Percentiles rank a stretch among this genome's conserved stretches.
Evolutionary conservation across 2,888 invertebrate genomes (phyloP).

Genomic region (Leptinotarsa peninsularis): DNA sequence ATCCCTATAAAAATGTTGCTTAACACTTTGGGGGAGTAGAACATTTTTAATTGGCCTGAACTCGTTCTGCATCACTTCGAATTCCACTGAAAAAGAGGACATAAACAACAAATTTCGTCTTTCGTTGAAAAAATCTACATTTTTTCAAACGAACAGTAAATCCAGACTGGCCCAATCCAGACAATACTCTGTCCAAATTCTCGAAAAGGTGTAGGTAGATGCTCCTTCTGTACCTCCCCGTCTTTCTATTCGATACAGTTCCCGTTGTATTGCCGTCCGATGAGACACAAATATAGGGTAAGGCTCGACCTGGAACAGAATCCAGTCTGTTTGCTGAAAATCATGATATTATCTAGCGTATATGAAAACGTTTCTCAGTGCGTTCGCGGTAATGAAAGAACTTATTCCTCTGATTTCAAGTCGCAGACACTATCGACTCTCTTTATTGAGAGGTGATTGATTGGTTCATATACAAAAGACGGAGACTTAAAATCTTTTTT

Average conservation of each 20-base stretch:
- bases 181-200: conserved; percentile 27
- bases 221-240: conserved; percentile 18
- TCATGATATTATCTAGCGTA: background rate
- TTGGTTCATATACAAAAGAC: background rate
- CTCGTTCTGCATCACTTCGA: background rate
- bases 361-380: background rate
- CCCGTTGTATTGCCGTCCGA: background rate
- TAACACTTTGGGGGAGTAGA: background rate
- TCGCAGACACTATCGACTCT: background rate
- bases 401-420: background rate
- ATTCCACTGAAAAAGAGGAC: background rate
- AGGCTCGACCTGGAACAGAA: background rate
- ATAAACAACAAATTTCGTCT: conserved; percentile 12
- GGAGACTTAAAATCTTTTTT: background rate
- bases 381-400: background rate
- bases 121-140: background rate
- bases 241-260: background rate
- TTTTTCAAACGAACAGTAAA: conserved; percentile 11
- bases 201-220: conserved; percentile 22
- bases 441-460: too few relatives aligned
- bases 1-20: background rate
- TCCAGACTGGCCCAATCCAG: conserved; percentile 11
- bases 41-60: too few relatives aligned
- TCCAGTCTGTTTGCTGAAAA: background rate
- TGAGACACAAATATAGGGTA: background rate